A percentile compares a stretch with the other conserved stretches of the same genome.
Evolutionary conservation across 2,797 vertebrate species (phyloP).

Genomic region (Labroides dimidiatus): DNA sequence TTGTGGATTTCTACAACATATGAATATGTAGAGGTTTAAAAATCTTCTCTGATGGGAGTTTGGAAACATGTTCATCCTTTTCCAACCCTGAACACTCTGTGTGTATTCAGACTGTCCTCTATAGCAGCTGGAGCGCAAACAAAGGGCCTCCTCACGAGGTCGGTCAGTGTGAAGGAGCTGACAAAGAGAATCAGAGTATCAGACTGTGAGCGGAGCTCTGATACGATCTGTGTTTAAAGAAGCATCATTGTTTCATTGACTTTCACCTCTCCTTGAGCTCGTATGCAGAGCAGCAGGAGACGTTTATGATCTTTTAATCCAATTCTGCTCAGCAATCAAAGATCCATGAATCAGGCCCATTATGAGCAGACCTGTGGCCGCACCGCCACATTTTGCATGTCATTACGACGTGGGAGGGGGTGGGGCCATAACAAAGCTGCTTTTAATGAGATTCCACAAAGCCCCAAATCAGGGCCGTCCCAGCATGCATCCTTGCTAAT

Average conservation of each 20-base stretch:
- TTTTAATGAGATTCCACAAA: slow-evolving; percentile 84
- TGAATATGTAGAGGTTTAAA: no score
- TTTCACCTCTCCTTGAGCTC: slow-evolving; percentile 77
- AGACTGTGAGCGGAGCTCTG: background rate
- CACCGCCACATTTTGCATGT: slow-evolving; percentile 62
- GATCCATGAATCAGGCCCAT: slow-evolving; percentile 78
- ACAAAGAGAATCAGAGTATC: no score
- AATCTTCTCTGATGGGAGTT: no score
- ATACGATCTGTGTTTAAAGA: background rate
- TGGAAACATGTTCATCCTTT: no score
- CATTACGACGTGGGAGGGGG: slow-evolving; percentile 66
- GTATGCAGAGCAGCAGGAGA: no score
- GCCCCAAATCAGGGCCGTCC: slow-evolving; percentile 66
- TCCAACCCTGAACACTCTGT: no score
- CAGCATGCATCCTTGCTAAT: slow-evolving; percentile 74
- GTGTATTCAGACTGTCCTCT: no score
- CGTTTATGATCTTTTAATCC: slow-evolving; percentile 80
- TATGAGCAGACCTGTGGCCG: slow-evolving; percentile 67
- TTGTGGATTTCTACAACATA: no score
- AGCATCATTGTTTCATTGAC: slow-evolving; percentile 67
- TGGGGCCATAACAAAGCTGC: slow-evolving; percentile 74
- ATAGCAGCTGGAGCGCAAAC: no score
- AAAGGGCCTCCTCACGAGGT: background rate
- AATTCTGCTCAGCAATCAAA: slow-evolving; percentile 82
- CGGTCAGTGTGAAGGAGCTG: background rate